A percentile compares a stretch with the other conserved stretches of the same genome.
These are phyloP conservation scores for Tetraneura akinire DNA, from an alignment of 1,140 invertebrate genomes.

Conservation along the genomic window DNA sequence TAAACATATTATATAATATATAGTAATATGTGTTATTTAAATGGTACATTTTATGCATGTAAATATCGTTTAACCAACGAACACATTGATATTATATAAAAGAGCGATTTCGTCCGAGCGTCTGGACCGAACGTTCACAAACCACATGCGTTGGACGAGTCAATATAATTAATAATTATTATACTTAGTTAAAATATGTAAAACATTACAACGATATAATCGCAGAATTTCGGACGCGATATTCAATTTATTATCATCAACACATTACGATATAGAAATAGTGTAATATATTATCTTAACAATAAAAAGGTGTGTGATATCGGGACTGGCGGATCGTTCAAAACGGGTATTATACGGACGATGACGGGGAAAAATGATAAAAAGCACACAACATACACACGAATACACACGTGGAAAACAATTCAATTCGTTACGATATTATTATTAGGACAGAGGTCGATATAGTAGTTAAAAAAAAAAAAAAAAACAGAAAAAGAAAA, in stretches of 20 bases:
- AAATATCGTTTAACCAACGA: neutral
- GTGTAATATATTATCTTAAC: no score
- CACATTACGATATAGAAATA: no score
- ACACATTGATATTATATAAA: neutral
- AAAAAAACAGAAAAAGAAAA: no score
- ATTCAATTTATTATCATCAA: no score
- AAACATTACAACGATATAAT: no score
- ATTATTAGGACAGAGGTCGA: neutral
- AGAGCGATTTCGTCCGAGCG: conserved; percentile 14
- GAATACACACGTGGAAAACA: neutral
- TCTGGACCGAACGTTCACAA: conserved; percentile 32
- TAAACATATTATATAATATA: neutral
- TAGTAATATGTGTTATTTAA: neutral
- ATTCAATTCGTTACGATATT: no score
- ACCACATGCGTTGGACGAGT: neutral
- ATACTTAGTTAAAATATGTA: no score
- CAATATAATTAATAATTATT: no score
- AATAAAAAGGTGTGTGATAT: no score
- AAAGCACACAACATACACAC: conserved; percentile 5
- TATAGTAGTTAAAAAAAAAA: neutral
- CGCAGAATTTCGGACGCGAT: no score
- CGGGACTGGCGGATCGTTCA: neutral
- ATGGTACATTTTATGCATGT: conserved; percentile 18
- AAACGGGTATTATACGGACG: no score
- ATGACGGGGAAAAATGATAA: neutral